phyloP scores from a whole-genome alignment of 2,113 vertebrate genomes.

The Spea bombifrons region DNA sequence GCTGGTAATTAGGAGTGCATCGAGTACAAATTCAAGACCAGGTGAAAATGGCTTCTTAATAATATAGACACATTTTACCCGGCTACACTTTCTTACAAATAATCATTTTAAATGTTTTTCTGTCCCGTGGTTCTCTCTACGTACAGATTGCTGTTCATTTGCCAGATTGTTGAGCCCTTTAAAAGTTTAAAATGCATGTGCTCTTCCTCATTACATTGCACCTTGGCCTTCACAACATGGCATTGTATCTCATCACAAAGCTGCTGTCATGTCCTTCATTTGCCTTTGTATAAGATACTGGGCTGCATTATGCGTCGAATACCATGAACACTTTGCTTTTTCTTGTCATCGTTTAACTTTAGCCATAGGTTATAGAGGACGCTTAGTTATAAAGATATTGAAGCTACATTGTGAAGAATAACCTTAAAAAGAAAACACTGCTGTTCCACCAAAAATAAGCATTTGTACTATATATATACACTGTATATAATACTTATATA shows the following conservation, averaged over 20 bases:
- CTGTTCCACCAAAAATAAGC: too few species aligned
- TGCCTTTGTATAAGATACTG: slow-evolving; percentile 38
- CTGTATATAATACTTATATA: too few species aligned
- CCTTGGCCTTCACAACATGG: slow-evolving; percentile 43
- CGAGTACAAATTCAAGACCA: too few species aligned
- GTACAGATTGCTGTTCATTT: background rate
- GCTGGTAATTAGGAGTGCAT: too few species aligned
- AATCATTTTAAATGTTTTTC: too few species aligned
- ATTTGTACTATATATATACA: too few species aligned
- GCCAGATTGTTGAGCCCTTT: background rate
- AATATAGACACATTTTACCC: too few species aligned
- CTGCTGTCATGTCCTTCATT: slow-evolving; percentile 43
- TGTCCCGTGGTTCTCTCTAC: too few species aligned
- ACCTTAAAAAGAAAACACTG: too few species aligned
- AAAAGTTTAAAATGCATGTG: background rate
- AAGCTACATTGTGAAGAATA: slow-evolving; percentile 18
- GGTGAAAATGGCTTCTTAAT: too few species aligned
- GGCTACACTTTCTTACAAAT: too few species aligned
- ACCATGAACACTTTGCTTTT: slow-evolving; percentile 22
- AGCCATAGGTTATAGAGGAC: slow-evolving; percentile 25
- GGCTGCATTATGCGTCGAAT: slow-evolving; percentile 41
- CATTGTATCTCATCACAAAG: slow-evolving; percentile 46
- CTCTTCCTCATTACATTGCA: background rate
- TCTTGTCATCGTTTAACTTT: slow-evolving; percentile 27
- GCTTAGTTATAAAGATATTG: slow-evolving; percentile 22